A percentile compares a stretch with the other conserved stretches of the same genome.
Conservation (phyloP, 1,140 invertebrate genomes). For the Eumaeus atala region DNA sequence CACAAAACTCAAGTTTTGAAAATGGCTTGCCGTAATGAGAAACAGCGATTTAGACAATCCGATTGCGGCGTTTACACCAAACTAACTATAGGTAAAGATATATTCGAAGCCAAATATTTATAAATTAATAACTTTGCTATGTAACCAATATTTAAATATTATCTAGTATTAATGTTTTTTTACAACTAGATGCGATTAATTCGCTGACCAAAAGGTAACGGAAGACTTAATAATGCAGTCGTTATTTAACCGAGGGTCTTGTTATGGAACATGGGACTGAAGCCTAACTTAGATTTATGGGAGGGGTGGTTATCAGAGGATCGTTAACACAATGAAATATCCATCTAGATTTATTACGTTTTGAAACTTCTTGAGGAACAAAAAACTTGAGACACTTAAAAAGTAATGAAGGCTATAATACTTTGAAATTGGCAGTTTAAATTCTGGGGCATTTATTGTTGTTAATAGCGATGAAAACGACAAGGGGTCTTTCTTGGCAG, state of each 20-base stretch:
- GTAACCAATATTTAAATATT: neutral
- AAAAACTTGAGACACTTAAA: neutral
- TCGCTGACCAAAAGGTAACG: neutral
- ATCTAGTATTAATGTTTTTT: neutral
- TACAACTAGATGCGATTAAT: neutral
- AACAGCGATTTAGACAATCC: too few relatives aligned
- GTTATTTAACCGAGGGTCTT: neutral
- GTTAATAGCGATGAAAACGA: neutral
- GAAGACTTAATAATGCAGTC: neutral
- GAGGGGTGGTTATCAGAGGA: conserved; percentile 1
- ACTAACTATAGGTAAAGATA: neutral
- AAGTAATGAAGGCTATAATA: neutral
- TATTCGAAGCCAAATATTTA: too few relatives aligned
- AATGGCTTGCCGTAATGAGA: too few relatives aligned
- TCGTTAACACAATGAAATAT: conserved; percentile 4
- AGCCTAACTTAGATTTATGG: conserved; percentile 2
- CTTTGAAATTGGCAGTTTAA: neutral
- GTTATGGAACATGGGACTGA: conserved; percentile 9
- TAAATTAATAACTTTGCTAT: neutral
- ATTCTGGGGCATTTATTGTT: neutral
- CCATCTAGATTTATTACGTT: conserved; percentile 5
- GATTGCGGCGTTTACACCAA: too few relatives aligned
- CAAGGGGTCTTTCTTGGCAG: neutral
- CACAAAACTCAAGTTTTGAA: too few relatives aligned
- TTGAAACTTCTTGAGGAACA: conserved; percentile 1